A percentile compares a stretch with the other conserved stretches of the same genome.
These are phyloP conservation scores for Corydoras sp. DNA, from an alignment of 2,113 vertebrate genomes.

Conservation along the genomic window DNA sequence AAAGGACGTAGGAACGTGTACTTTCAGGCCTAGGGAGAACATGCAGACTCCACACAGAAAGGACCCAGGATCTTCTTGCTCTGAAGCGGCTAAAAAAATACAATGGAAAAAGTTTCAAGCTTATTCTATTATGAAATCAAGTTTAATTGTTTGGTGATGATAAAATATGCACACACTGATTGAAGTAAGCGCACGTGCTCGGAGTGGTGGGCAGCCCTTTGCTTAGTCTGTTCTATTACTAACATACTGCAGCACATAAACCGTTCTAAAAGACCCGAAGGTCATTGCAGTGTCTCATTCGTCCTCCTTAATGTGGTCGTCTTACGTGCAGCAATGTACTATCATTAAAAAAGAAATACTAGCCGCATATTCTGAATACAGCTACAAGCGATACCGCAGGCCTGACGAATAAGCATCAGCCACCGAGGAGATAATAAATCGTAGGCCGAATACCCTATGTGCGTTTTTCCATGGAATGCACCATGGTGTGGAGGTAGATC, in stretches of 20 bases:
- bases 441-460: conserved; percentile 21
- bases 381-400: background rate
- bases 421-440: background rate
- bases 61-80: too few relatives aligned
- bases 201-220: background rate
- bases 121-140: too few relatives aligned
- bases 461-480: conserved; percentile 21
- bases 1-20: too few relatives aligned
- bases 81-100: too few relatives aligned
- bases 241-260: background rate
- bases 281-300: background rate
- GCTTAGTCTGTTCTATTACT: background rate
- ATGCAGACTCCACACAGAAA: too few relatives aligned
- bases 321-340: background rate
- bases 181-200: too few relatives aligned
- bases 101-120: too few relatives aligned
- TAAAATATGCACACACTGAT: too few relatives aligned
- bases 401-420: conserved; percentile 3
- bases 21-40: too few relatives aligned
- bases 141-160: too few relatives aligned
- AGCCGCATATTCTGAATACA: background rate
- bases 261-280: conserved; percentile 6
- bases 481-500: conserved; percentile 32
- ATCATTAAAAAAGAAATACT: background rate
- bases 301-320: background rate